Evolutionary conservation across 2,888 invertebrate genomes (phyloP).

Genomic region (Lasioglossum villosulum): DNA sequence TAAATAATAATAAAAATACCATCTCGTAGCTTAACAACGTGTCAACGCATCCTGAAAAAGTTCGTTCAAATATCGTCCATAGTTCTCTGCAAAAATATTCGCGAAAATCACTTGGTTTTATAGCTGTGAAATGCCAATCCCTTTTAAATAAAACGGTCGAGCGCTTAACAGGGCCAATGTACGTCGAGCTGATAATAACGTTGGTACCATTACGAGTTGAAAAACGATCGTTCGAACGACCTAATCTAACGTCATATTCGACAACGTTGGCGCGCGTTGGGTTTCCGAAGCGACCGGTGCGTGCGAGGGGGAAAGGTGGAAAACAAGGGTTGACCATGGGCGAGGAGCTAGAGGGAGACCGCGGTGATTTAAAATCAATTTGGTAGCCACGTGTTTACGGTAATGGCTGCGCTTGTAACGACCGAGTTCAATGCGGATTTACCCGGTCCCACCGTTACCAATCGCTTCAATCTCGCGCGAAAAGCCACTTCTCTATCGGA

Average conservation of each 20-base stretch:
- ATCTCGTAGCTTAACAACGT: too few relatives aligned
- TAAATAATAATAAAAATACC: too few relatives aligned
- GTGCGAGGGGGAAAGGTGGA: neutral
- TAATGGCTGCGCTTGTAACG: constrained; percentile 66
- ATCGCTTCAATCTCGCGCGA: constrained; percentile 36
- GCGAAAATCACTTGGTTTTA: neutral
- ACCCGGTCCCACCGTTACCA: constrained; percentile 53
- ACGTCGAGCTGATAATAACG: neutral
- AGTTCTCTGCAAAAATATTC: neutral
- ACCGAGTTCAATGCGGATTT: constrained; percentile 62
- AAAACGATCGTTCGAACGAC: constrained; percentile 33
- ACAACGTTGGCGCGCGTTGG: neutral
- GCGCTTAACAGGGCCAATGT: neutral
- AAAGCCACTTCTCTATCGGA: constrained; percentile 43
- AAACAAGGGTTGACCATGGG: neutral
- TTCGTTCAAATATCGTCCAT: neutral
- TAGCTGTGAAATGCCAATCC: neutral
- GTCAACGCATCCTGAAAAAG: neutral
- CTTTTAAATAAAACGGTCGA: neutral
- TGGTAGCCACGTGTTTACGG: constrained; percentile 68
- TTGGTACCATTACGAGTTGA: neutral
- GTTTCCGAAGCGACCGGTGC: neutral
- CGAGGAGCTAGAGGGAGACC: constrained; percentile 1
- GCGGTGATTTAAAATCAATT: constrained; percentile 71
- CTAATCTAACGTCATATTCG: constrained; percentile 37